Percentiles rank a stretch among this genome's conserved stretches.
These are phyloP conservation scores for Panonychus citri DNA, from an alignment of 1,140 invertebrate genomes.

Conservation along the genomic window DNA sequence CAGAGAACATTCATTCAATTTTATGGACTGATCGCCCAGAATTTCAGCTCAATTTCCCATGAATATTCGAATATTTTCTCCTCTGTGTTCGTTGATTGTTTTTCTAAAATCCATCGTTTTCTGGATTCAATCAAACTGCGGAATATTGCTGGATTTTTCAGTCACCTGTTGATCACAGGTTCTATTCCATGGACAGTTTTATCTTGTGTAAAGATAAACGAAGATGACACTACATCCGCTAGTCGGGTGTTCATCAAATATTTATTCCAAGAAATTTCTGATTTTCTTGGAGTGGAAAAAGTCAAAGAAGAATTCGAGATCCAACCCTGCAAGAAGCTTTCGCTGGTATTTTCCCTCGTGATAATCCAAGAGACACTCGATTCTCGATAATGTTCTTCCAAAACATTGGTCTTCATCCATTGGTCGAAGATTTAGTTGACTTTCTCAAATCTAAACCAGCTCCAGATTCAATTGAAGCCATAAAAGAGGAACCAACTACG, in stretches of 20 bases:
- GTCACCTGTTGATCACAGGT: slow-evolving; percentile 84
- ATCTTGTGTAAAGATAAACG: slow-evolving; percentile 65
- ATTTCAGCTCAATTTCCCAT: slow-evolving; percentile 80
- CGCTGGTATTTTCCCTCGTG: slow-evolving; percentile 75
- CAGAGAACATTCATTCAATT: slow-evolving; percentile 97
- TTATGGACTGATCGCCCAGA: slow-evolving; percentile 75
- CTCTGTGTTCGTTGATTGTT: slow-evolving; percentile 84
- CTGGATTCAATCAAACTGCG: slow-evolving; percentile 79
- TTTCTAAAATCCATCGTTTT: slow-evolving; percentile 59
- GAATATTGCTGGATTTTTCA: slow-evolving; percentile 97
- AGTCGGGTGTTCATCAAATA: slow-evolving; percentile 96
- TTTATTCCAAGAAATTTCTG: slow-evolving; percentile 87
- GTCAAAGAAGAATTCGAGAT: too few relatives aligned
- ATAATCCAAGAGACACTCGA: slow-evolving; percentile 83
- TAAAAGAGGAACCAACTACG: too few relatives aligned
- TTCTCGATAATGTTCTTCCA: slow-evolving; percentile 99
- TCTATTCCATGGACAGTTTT: slow-evolving; percentile 77
- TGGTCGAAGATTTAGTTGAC: slow-evolving; percentile 36
- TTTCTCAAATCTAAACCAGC: too few relatives aligned
- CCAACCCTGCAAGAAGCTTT: slow-evolving; percentile 62
- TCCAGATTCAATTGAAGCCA: too few relatives aligned
- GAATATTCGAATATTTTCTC: slow-evolving; percentile 74
- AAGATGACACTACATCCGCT: slow-evolving; percentile 90
- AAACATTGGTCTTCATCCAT: slow-evolving; percentile 81
- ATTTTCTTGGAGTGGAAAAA: too few relatives aligned